A percentile compares a stretch with the other conserved stretches of the same genome.
phyloP scores from a whole-genome alignment of 2,797 vertebrate species.

The Hypotaenidia philippensis region DNA sequence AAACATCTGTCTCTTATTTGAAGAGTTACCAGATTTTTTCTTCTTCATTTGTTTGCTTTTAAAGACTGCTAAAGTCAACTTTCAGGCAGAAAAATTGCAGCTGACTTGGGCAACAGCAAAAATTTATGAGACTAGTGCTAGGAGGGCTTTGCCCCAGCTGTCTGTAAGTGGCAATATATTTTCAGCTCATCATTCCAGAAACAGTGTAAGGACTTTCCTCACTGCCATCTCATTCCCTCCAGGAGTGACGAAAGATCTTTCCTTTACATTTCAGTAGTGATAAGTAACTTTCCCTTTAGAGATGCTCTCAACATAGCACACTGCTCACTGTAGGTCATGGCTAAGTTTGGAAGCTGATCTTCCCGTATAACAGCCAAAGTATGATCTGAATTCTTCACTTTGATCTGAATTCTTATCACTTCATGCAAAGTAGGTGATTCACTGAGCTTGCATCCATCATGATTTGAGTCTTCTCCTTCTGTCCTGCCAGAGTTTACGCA shows the following conservation, averaged over 20 bases:
- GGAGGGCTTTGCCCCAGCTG: background rate
- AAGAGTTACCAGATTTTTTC: background rate
- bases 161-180: background rate
- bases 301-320: background rate
- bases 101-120: background rate
- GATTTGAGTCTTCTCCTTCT: background rate
- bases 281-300: background rate
- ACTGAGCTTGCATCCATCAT: background rate
- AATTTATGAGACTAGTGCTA: background rate
- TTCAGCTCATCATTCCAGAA: background rate
- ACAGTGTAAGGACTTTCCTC: background rate
- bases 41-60: background rate
- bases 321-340: background rate
- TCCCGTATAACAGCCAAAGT: background rate
- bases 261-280: background rate
- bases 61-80: background rate
- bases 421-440: background rate
- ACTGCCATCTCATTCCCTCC: background rate
- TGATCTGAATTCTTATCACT: background rate
- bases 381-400: background rate
- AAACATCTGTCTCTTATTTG: background rate
- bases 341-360: background rate
- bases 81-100: conserved; percentile 8
- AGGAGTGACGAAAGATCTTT: background rate
- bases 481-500: accelerated